phyloP scores from a whole-genome alignment of 2,797 vertebrate species.

The Gymnothorax reevesii region DNA sequence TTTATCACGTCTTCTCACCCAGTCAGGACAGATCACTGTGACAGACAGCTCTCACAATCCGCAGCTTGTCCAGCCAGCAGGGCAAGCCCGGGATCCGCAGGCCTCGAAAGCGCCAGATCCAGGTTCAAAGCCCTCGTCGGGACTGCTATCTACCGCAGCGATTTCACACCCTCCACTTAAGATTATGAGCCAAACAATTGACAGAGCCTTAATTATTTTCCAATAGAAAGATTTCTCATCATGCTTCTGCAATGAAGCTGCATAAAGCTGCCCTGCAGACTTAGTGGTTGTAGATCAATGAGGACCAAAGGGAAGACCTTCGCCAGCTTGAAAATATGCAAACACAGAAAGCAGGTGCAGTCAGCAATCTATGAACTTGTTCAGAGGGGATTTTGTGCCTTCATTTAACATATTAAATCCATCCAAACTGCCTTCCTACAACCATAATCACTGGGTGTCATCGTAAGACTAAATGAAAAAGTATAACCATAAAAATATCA shows the following conservation, averaged over 20 bases:
- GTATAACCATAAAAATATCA: conserved; percentile 25
- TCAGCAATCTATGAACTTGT: background rate
- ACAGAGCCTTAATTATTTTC: background rate
- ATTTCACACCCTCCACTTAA: conserved; percentile 16
- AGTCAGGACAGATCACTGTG: conserved; percentile 44
- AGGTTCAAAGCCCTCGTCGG: background rate
- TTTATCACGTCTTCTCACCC: conserved; percentile 35
- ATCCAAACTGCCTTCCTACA: conserved; percentile 25
- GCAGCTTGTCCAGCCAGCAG: conserved; percentile 23
- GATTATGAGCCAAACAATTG: conserved; percentile 9
- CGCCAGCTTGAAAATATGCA: conserved; percentile 20
- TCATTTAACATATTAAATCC: conserved; percentile 24
- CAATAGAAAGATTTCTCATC: background rate
- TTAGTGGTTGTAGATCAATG: background rate
- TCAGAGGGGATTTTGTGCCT: conserved; percentile 24
- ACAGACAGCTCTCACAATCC: conserved; percentile 46
- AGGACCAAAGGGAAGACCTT: conserved; percentile 1
- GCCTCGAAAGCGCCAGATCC: conserved; percentile 16
- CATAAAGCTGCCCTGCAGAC: conserved; percentile 25
- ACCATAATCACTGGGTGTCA: conserved; percentile 30
- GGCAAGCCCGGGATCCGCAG: background rate
- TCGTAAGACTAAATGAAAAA: conserved; percentile 38
- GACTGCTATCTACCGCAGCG: conserved; percentile 14
- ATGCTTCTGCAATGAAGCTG: conserved; percentile 30
- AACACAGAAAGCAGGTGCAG: conserved; percentile 21